Conservation (phyloP, 2,113 vertebrate genomes). For the Garra rufa region DNA sequence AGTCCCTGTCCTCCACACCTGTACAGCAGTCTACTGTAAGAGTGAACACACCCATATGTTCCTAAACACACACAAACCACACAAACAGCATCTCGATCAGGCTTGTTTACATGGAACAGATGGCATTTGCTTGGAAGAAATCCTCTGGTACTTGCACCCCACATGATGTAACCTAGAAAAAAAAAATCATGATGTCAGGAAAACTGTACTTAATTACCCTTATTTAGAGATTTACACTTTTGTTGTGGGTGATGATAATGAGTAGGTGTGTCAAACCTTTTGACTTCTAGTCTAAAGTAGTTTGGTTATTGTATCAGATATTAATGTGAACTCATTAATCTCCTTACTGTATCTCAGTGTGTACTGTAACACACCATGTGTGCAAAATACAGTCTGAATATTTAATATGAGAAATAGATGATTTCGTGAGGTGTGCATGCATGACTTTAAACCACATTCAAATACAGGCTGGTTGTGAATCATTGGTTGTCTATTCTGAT, state of each 20-base stretch:
- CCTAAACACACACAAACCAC: constrained; percentile 34
- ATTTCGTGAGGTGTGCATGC: background rate
- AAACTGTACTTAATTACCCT: background rate
- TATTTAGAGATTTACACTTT: background rate
- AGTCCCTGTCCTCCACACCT: constrained; percentile 34
- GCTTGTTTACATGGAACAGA: constrained; percentile 6
- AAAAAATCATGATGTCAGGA: background rate
- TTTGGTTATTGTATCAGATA: background rate
- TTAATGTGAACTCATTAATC: background rate
- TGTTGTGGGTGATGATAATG: background rate
- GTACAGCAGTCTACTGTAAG: background rate
- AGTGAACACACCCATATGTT: constrained; percentile 22
- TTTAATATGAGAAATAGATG: background rate
- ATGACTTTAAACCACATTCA: background rate
- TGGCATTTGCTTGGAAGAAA: constrained; percentile 29
- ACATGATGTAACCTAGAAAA: background rate
- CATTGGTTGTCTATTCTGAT: background rate
- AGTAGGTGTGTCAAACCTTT: background rate
- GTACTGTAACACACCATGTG: background rate
- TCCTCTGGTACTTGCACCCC: background rate
- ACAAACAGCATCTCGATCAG: background rate
- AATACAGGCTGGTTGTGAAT: constrained; percentile 3
- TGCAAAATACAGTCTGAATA: background rate
- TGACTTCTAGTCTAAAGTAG: background rate
- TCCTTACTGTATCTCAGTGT: background rate